Evolutionary conservation across 37 sponge, comb jelly and placozoan species (phyloP).

Genomic region (Tethya wilhelma): DNA sequence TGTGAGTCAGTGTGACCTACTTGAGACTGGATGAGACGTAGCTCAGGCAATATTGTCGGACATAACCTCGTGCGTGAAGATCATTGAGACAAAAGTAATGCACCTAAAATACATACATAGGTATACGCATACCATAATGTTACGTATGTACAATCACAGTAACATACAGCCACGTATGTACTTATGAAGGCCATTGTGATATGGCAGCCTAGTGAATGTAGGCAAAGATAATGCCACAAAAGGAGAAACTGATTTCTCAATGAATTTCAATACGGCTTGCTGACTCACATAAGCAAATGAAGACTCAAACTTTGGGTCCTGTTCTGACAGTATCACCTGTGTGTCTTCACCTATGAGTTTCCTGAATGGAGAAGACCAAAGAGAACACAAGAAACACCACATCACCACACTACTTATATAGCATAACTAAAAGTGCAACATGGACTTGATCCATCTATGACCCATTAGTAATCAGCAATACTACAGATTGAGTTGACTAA

Average conservation of each 20-base stretch:
- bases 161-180: not conserved
- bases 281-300: constrained; percentile 60
- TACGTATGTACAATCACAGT: not conserved
- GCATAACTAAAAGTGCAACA: not conserved
- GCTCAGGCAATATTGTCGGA: constrained; percentile 81
- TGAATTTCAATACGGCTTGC: not conserved
- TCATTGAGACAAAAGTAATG: constrained; percentile 87
- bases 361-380: too few relatives aligned
- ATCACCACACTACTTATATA: not conserved
- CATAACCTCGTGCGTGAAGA: constrained; percentile 82
- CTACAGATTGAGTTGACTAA: not conserved
- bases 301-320: constrained; percentile 40
- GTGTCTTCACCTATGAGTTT: constrained; percentile 36
- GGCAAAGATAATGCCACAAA: not conserved
- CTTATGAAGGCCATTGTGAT: not conserved
- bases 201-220: too few relatives aligned
- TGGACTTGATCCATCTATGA: not conserved
- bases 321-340: constrained; percentile 56
- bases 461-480: not conserved
- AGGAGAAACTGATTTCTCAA: not conserved
- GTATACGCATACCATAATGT: not conserved
- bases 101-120: constrained; percentile 45
- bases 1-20: not conserved
- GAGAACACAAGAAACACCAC: not conserved
- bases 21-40: constrained; percentile 56